These are phyloP conservation scores for Trochalopteron elliotii DNA, from an alignment of 2,113 vertebrate genomes.

Conservation along the genomic window DNA sequence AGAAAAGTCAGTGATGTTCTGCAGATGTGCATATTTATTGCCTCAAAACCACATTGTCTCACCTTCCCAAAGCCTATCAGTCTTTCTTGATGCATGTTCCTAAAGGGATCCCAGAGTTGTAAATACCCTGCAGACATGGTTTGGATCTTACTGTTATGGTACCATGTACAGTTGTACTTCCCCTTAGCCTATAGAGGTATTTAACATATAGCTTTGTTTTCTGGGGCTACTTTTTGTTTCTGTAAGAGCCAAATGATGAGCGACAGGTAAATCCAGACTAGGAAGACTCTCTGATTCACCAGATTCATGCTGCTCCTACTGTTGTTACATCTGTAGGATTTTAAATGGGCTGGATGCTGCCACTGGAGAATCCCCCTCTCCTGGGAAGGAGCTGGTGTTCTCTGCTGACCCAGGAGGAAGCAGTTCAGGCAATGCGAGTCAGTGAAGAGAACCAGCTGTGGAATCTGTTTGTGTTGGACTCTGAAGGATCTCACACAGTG, in stretches of 20 bases:
- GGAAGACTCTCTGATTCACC: not conserved
- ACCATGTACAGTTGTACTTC: not conserved
- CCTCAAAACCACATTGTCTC: conserved; percentile 11
- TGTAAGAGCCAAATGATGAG: not conserved
- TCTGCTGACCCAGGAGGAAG: not conserved
- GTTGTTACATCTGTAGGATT: not conserved
- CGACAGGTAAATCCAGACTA: not conserved
- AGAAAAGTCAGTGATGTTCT: not conserved
- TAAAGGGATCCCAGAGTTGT: not conserved
- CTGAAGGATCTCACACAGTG: not conserved
- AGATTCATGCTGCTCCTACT: not conserved
- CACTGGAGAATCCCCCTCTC: not conserved
- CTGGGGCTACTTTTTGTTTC: not conserved
- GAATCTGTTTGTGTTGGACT: not conserved
- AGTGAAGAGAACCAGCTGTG: not conserved
- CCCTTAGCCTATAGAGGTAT: not conserved
- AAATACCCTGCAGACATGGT: not conserved
- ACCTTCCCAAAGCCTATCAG: not conserved
- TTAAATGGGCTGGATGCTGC: not conserved
- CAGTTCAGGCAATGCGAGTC: not conserved
- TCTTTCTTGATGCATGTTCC: not conserved
- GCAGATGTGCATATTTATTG: not conserved
- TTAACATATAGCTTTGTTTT: not conserved
- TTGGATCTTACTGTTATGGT: not conserved
- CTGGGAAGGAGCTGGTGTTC: not conserved